These are phyloP conservation scores for Theonella swinhoei DNA, from an alignment of 37 sponge, comb jelly and placozoan genomes.

Conservation along the genomic window DNA sequence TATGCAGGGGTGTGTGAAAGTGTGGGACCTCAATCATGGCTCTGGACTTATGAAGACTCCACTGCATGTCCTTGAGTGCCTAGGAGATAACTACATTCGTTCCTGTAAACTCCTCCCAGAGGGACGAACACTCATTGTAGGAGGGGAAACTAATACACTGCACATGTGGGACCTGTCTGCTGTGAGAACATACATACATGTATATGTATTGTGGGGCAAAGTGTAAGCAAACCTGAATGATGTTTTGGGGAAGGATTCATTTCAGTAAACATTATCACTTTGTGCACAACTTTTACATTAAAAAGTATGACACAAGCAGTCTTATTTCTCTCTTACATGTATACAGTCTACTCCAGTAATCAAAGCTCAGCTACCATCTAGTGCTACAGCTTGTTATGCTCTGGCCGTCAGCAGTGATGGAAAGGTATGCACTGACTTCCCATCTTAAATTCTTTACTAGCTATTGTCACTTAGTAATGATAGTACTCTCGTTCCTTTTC, in stretches of 20 bases:
- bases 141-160: slow-evolving; percentile 95
- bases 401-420: slow-evolving; percentile 90
- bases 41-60: slow-evolving; percentile 56
- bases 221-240: too few relatives aligned
- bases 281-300: too few relatives aligned
- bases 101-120: slow-evolving; percentile 97
- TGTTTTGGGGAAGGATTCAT: too few relatives aligned
- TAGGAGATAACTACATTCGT: slow-evolving; percentile 95
- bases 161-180: slow-evolving; percentile 89
- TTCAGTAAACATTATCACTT: too few relatives aligned
- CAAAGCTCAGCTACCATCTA: slow-evolving; percentile 85
- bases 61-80: slow-evolving; percentile 78
- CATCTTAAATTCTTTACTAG: too few relatives aligned
- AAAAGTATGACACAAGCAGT: too few relatives aligned
- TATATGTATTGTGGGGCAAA: too few relatives aligned
- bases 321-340: too few relatives aligned
- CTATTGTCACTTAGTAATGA: too few relatives aligned
- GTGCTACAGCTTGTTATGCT: slow-evolving; percentile 94
- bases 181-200: too few relatives aligned
- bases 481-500: too few relatives aligned
- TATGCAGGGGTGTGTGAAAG: slow-evolving; percentile 89
- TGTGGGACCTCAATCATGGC: slow-evolving; percentile 79
- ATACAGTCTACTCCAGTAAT: too few relatives aligned
- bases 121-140: slow-evolving; percentile 89
- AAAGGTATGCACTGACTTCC: slow-evolving; percentile 85